Percentiles rank a stretch among this genome's conserved stretches.
These are phyloP conservation scores for Vidua chalybeata DNA, from an alignment of 2,113 vertebrate genomes.

Conservation along the genomic window DNA sequence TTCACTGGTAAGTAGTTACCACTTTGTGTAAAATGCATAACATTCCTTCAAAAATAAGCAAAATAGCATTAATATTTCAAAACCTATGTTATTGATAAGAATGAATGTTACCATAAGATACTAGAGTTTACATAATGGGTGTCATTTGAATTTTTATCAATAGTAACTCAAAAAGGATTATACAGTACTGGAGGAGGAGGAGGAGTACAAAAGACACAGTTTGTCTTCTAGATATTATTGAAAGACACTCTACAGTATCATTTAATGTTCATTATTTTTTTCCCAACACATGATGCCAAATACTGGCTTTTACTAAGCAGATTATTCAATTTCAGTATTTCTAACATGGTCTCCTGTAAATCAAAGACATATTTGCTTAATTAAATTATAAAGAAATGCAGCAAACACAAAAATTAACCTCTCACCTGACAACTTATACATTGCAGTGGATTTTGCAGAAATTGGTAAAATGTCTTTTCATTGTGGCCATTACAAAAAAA, in stretches of 20 bases:
- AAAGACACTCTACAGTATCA: background rate
- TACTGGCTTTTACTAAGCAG: slow-evolving; percentile 31
- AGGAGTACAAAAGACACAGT: background rate
- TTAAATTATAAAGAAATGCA: background rate
- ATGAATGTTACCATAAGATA: background rate
- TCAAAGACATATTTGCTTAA: slow-evolving; percentile 7
- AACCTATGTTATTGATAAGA: background rate
- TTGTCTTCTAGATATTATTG: background rate
- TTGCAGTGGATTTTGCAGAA: slow-evolving; percentile 5
- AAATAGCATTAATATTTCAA: background rate
- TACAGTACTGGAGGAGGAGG: background rate
- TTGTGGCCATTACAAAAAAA: background rate
- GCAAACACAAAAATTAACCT: background rate
- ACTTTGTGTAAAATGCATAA: background rate
- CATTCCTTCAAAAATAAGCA: slow-evolving; percentile 2
- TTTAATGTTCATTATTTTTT: slow-evolving; percentile 35
- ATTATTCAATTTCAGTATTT: slow-evolving; percentile 34
- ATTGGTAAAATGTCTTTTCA: background rate
- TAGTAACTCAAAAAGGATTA: background rate
- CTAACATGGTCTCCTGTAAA: slow-evolving; percentile 20
- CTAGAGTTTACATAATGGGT: background rate
- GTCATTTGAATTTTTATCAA: slow-evolving; percentile 2
- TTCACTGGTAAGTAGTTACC: background rate
- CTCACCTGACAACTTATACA: background rate
- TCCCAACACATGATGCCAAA: slow-evolving; percentile 5